A percentile compares a stretch with the other conserved stretches of the same genome.
Evolutionary conservation across 2,888 invertebrate species (phyloP).

Genomic region (Polydrusus pterygomalis): DNA sequence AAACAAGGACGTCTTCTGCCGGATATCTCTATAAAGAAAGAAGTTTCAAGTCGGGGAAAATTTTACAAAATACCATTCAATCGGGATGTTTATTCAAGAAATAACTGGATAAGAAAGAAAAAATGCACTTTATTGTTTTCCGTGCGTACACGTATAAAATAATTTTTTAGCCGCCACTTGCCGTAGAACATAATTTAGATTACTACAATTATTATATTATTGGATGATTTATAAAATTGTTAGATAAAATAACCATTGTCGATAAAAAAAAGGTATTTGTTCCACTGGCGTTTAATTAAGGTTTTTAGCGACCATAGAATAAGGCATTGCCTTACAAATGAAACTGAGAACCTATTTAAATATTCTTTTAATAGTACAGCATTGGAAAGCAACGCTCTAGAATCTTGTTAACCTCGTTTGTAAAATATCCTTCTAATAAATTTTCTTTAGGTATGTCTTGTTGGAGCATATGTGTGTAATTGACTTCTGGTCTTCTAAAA

Average conservation of each 20-base stretch:
- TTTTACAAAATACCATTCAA: too few species aligned
- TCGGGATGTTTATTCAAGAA: too few species aligned
- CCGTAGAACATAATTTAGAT: too few species aligned
- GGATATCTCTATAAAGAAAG: too few species aligned
- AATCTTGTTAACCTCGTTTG: slow-evolving; percentile 7
- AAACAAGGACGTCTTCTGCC: too few species aligned
- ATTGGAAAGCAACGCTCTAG: slow-evolving; percentile 6
- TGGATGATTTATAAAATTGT: neutral
- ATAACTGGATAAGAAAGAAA: too few species aligned
- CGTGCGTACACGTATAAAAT: too few species aligned
- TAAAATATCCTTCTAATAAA: slow-evolving; percentile 10
- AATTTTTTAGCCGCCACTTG: too few species aligned
- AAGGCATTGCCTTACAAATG: neutral
- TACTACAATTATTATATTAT: too few species aligned
- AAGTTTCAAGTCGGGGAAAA: too few species aligned
- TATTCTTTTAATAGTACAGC: neutral
- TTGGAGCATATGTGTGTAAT: neutral
- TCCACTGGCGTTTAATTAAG: neutral
- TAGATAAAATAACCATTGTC: neutral
- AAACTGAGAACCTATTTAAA: neutral
- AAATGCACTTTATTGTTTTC: too few species aligned
- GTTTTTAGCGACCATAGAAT: neutral
- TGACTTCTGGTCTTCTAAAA: neutral
- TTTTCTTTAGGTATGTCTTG: neutral
- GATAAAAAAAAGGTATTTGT: neutral